Conservation (phyloP, 2,888 invertebrate species). For the Drosophila testacea region DNA sequence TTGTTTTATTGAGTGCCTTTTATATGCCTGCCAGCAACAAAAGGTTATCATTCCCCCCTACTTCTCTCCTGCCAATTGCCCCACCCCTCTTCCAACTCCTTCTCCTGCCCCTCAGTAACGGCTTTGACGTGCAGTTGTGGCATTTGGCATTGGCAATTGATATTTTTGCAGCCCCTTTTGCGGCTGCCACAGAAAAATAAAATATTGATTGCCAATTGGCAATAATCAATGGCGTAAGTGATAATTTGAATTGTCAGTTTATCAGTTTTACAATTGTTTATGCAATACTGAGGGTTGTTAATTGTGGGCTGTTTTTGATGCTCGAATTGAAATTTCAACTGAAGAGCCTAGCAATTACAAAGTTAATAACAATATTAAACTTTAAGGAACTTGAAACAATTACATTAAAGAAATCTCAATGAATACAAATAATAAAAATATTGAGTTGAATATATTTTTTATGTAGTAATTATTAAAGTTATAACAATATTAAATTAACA, state of each 20-base stretch:
- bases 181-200: conserved; percentile 28
- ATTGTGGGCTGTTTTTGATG: background rate
- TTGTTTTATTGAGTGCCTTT: conserved; percentile 56
- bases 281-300: background rate
- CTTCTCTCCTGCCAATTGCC: background rate
- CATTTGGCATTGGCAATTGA: conserved; percentile 56
- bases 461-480: too few species aligned
- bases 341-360: conserved; percentile 15
- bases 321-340: conserved; percentile 19
- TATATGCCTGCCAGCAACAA: conserved; percentile 51
- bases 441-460: too few species aligned
- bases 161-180: conserved; percentile 53
- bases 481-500: too few species aligned
- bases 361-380: conserved; percentile 2
- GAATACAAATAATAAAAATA: background rate
- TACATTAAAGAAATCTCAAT: background rate
- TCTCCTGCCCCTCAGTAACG: background rate
- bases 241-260: conserved; percentile 72
- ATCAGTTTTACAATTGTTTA: conserved; percentile 8
- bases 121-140: conserved; percentile 39
- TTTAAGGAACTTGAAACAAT: background rate
- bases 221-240: conserved; percentile 77
- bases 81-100: background rate
- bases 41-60: conserved; percentile 16
- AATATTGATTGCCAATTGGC: conserved; percentile 68